Evolutionary conservation across 2,888 invertebrate species (phyloP), one percentile per base, ranked within the genome.

Genomic region (Microctonus hyperodae): DNA sequence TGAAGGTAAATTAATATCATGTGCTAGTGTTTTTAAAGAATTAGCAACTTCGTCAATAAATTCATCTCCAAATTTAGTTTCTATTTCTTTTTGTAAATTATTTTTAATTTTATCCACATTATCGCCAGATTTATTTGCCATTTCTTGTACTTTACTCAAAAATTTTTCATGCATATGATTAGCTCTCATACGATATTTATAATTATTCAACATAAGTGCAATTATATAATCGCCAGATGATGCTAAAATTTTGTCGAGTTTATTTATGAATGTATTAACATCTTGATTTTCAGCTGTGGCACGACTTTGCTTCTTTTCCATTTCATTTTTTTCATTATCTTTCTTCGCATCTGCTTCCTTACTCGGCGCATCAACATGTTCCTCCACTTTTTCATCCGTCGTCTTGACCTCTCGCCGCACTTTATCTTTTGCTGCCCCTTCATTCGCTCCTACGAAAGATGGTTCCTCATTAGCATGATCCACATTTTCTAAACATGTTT

Each of bases 21-120:
- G 0, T 9, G 22, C 28, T 23, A 62, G 20, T 2, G 23, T 44
- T 51, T 70, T 67, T 22, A 73, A 31, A 40, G 64, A 63, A n/a
- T 20, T 20, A 10, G 65, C 56, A 7, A 73, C 31, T 7, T 57
- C 35, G n/a, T 55, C 22, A 10, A 69, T 55, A 40, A 67, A 72
- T 20, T 57, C n/a, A 51, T 60, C 60, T 9, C 66, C 73, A 11
- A 73, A 69, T 33, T 55, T 59, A n/a, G 68, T 44, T 33, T 40
- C 53, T 63, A 73, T 68, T 44, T 56, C 33, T 4, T 55, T 61
- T 7, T 33, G 16, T 40, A 73, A 25, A 35, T 50, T 33, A 9
- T 50, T 9, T n/a, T 35, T 5, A 20, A 61, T 65, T 56, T 56
- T 53, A n/a, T 13, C 13, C 10, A 9, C 48, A 28, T 67, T 48